These are phyloP conservation scores for Pinctada fucata DNA, from an alignment of 2,888 invertebrate species.

Conservation along the genomic window DNA sequence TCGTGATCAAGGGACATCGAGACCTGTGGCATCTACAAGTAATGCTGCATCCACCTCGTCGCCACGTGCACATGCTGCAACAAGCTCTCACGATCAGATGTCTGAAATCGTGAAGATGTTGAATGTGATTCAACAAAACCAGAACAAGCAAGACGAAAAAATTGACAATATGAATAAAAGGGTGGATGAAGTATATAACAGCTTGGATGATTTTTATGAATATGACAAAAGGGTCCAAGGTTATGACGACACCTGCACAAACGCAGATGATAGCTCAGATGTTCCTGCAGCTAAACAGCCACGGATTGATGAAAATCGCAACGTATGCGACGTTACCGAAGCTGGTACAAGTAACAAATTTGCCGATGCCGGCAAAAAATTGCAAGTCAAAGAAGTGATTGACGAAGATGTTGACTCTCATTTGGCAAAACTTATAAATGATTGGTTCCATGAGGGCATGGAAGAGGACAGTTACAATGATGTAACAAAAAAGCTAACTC, in stretches of 20 bases:
- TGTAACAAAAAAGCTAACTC: background rate
- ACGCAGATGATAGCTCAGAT: background rate
- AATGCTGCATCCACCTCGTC: no score
- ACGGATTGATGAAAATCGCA: background rate
- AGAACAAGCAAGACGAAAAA: slow-evolving; percentile 13
- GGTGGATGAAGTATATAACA: background rate
- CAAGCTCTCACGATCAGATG: background rate
- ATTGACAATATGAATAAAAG: background rate
- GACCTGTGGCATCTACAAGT: no score
- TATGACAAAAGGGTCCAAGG: background rate
- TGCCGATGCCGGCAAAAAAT: background rate
- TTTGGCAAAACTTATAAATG: background rate
- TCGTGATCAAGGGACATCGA: no score
- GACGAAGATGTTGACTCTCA: background rate
- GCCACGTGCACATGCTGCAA: background rate
- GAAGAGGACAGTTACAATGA: background rate
- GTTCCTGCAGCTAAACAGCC: background rate
- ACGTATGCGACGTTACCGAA: background rate
- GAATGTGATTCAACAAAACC: slow-evolving; percentile 12
- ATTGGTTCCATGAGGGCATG: slow-evolving; percentile 6
- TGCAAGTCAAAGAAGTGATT: slow-evolving; percentile 5
- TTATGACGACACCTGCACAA: background rate
- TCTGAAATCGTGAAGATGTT: background rate
- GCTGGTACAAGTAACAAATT: background rate
- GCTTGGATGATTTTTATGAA: background rate